Conservation (phyloP, 2,888 invertebrate genomes). For the Spialia ferax region DNA sequence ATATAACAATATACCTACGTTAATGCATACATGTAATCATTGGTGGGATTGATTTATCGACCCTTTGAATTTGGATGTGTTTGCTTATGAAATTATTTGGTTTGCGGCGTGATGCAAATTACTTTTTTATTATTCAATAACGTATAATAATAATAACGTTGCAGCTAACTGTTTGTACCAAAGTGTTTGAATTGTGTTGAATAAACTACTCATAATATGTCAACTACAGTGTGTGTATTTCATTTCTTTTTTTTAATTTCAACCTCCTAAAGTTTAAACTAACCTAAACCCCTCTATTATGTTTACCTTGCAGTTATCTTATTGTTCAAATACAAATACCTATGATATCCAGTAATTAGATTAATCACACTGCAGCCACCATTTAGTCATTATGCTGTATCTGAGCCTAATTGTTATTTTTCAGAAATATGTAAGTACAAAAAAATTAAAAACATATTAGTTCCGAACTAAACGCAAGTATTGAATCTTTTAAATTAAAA, state of each 20-base stretch:
- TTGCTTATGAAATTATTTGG: conserved; percentile 71
- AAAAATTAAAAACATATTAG: too few relatives aligned
- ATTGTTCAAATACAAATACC: too few relatives aligned
- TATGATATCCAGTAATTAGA: too few relatives aligned
- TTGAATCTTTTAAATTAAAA: too few relatives aligned
- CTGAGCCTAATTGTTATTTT: too few relatives aligned
- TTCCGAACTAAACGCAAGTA: too few relatives aligned
- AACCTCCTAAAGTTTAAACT: neutral
- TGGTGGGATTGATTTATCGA: conserved; percentile 51
- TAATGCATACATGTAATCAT: conserved; percentile 31
- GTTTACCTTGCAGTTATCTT: too few relatives aligned
- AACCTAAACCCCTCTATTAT: neutral
- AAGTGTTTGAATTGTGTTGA: conserved; percentile 87
- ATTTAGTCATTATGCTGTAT: too few relatives aligned
- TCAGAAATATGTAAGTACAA: too few relatives aligned
- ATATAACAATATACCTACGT: conserved; percentile 46
- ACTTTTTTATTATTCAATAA: conserved; percentile 57
- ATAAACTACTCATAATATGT: conserved; percentile 83
- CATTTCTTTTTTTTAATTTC: neutral
- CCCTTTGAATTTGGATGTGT: conserved; percentile 60
- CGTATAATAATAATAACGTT: conserved; percentile 66
- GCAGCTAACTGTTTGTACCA: conserved; percentile 85
- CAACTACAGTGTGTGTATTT: conserved; percentile 72
- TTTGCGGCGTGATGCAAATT: conserved; percentile 66
- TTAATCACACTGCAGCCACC: too few relatives aligned